Evolutionary conservation across 2,797 vertebrate genomes (phyloP).

Genomic region (Salmo trutta): DNA sequence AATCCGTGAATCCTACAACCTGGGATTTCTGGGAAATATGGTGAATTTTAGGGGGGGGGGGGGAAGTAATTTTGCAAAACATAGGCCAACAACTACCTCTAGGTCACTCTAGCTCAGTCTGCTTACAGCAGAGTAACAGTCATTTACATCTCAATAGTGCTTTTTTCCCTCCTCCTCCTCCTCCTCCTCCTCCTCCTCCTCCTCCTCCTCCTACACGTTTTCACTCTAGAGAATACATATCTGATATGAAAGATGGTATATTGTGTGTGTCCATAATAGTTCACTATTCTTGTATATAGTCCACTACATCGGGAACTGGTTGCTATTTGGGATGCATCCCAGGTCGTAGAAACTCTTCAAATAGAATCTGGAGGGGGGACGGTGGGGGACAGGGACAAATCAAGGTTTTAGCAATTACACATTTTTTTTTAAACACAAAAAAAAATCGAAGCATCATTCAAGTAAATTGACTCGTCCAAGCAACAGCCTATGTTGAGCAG

Average conservation of each 20-base stretch:
- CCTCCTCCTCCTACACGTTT: constrained; percentile 10
- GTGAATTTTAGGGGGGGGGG: not conserved
- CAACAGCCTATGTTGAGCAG: not conserved
- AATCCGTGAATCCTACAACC: not conserved
- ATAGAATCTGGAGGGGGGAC: not conserved
- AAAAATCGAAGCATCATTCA: constrained; percentile 49
- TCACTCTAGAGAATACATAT: not conserved
- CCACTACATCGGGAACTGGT: not conserved
- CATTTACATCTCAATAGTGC: constrained; percentile 65
- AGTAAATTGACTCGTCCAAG: constrained; percentile 35
- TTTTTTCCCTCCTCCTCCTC: constrained; percentile 20
- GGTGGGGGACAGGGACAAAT: constrained; percentile 21
- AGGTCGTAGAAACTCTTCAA: too few species aligned
- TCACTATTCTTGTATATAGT: not conserved
- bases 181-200: too few species aligned
- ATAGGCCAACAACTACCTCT: too few species aligned
- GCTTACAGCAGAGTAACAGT: not conserved
- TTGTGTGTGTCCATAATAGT: not conserved
- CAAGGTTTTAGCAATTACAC: constrained; percentile 26
- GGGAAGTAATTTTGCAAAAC: too few species aligned
- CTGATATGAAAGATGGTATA: too few species aligned
- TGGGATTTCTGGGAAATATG: not conserved
- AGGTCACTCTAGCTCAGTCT: too few species aligned
- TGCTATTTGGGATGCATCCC: not conserved
- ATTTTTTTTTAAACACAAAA: constrained; percentile 48